A percentile compares a stretch with the other conserved stretches of the same genome.
Conservation (phyloP, 1,140 invertebrate species). For the Drosophila punjabiensis region DNA sequence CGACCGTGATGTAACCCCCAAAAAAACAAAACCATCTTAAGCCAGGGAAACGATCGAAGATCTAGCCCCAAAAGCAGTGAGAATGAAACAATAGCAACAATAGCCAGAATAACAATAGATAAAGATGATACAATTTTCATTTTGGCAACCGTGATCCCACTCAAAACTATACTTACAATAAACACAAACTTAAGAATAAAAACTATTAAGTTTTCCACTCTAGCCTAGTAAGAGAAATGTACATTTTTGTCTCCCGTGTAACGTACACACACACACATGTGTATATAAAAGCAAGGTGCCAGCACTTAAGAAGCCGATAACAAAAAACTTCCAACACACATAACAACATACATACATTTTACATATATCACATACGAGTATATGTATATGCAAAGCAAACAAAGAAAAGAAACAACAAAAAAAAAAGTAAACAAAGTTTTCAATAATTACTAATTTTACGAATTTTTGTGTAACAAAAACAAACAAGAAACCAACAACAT, state of each 20-base stretch:
- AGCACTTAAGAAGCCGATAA: conserved; percentile 29
- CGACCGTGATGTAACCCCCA: conserved; percentile 1
- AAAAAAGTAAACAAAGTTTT: conserved; percentile 36
- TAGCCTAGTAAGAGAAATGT: conserved; percentile 53
- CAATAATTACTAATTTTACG: conserved; percentile 52
- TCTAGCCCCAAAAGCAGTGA: background rate
- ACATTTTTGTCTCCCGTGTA: conserved; percentile 51
- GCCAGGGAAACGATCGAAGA: conserved; percentile 20
- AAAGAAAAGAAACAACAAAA: background rate
- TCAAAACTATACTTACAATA: conserved; percentile 29
- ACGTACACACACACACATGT: conserved; percentile 44
- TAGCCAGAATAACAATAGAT: conserved; percentile 9
- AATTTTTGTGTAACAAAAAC: conserved; percentile 59
- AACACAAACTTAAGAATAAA: conserved; percentile 19
- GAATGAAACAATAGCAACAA: conserved; percentile 8
- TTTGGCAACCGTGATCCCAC: conserved; percentile 31
- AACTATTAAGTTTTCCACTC: conserved; percentile 50
- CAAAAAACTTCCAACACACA: conserved; percentile 7
- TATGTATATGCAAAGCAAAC: conserved; percentile 35
- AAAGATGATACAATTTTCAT: conserved; percentile 14
- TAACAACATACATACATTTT: conserved; percentile 6
- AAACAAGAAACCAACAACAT: conserved; percentile 9
- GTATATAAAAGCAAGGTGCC: conserved; percentile 48
- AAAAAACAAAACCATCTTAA: background rate
- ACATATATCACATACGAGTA: conserved; percentile 7